Conservation (phyloP, 1,140 invertebrate genomes). For the Episyrphus balteatus region DNA sequence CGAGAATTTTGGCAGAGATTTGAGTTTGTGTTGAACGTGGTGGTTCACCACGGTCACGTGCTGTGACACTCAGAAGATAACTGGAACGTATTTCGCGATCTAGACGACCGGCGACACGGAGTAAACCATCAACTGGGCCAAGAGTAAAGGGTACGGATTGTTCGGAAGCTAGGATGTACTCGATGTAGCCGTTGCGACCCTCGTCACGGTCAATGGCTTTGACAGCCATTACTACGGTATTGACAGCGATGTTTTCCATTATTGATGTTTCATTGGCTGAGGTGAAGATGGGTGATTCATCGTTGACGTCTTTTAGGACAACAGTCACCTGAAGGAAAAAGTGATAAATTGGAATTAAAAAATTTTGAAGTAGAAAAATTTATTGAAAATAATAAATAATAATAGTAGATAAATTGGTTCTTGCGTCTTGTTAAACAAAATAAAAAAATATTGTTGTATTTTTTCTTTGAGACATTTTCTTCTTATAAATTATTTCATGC, state of each 20-base stretch:
- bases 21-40: slow-evolving; percentile 57
- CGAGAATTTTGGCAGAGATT: slow-evolving; percentile 65
- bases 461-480: too few species aligned
- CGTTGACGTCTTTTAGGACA: slow-evolving; percentile 84
- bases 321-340: slow-evolving; percentile 66
- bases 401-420: too few species aligned
- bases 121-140: slow-evolving; percentile 75
- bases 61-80: slow-evolving; percentile 70
- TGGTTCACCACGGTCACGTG: slow-evolving; percentile 80
- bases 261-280: slow-evolving; percentile 66
- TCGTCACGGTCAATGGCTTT: slow-evolving; percentile 87
- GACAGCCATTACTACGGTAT: slow-evolving; percentile 81
- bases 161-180: slow-evolving; percentile 64
- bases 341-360: background rate
- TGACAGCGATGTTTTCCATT: slow-evolving; percentile 76
- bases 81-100: slow-evolving; percentile 75
- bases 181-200: slow-evolving; percentile 84
- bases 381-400: too few species aligned
- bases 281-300: slow-evolving; percentile 84
- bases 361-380: too few species aligned
- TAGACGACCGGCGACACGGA: slow-evolving; percentile 66
- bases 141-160: slow-evolving; percentile 59
- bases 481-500: too few species aligned
- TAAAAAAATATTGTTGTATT: too few species aligned
- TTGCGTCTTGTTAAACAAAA: too few species aligned